Conservation (phyloP, 1,140 invertebrate species). For the Drosophila jambulina region DNA sequence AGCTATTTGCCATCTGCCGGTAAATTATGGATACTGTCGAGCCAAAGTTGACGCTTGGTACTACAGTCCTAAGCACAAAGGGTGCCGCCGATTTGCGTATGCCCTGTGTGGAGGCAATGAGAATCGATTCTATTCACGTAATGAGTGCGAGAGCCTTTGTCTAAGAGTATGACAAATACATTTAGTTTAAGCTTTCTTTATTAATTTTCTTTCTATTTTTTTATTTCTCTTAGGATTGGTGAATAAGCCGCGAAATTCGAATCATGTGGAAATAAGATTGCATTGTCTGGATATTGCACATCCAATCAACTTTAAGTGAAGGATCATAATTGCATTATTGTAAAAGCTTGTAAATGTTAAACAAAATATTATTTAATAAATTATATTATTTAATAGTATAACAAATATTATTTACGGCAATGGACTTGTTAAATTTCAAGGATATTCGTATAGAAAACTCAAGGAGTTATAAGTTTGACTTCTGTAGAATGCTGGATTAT, state of each 20-base stretch:
- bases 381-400: neutral
- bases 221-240: slow-evolving; percentile 3
- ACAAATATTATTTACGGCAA: neutral
- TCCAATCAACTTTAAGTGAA: neutral
- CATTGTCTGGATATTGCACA: neutral
- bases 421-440: neutral
- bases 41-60: neutral
- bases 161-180: neutral
- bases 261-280: neutral
- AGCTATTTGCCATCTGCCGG: neutral
- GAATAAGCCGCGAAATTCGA: neutral
- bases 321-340: neutral
- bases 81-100: neutral
- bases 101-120: slow-evolving; percentile 3
- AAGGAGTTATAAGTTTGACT: neutral
- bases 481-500: neutral
- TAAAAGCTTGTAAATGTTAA: too few relatives aligned
- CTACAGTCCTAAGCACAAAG: neutral
- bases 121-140: slow-evolving; percentile 2
- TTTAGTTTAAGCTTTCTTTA: too few relatives aligned
- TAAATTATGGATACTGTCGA: neutral
- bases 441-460: neutral
- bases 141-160: slow-evolving; percentile 1
- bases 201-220: neutral
- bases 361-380: neutral